Base-by-base conservation (phyloP, 2,113 vertebrate genomes). In the Albula goreensis region DNA sequence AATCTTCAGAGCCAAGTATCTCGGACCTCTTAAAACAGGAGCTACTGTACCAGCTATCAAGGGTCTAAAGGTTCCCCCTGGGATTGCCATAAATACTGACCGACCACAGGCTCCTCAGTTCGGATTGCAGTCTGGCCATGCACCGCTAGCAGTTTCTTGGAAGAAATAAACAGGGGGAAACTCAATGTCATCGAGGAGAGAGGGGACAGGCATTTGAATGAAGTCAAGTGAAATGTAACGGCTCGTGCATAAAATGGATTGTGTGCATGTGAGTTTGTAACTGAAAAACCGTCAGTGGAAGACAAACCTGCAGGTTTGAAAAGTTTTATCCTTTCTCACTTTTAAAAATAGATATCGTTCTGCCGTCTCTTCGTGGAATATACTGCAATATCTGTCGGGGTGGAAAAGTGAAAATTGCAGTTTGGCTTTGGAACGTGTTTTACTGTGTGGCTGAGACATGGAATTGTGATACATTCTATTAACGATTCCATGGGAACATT, bases 41-140 rank as follows among this genome's bases (percentile, higher is more conserved):
- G 91, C 93, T 93, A 90, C 92, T 93, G 92, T 85, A 86, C 82
- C 86, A 90, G 88, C 88, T 86, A 90, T 91, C 89, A 91, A 87
- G 92, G 89, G 88, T 89, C 91, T 12, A 86, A 88, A 89, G 89
- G 89, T 87, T 90, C 90, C 93, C 93, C 84, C 87, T 87, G 91
- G 93, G 88, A 89, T 89, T 90, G 91, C 87, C 88, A 90, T 90
- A 88, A 89, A 90, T 84, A 81, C 85, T 87, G 86, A 85, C 87
- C 85, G 88, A 85, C 87, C 83, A 88, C 89, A 89, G 85, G 60
- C 89, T 92, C 88, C 90, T 90, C 87, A 84, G 87, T 84, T 83
- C 87, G 91, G 92, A 91, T 89, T 84, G 88, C 86, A 66, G 79
- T 87, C 80, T 91, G 80, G 86, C 88, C 89, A 92, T 91, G 93